phyloP scores from a whole-genome alignment of 2,113 vertebrate species.

The Pedionomus torquatus region DNA sequence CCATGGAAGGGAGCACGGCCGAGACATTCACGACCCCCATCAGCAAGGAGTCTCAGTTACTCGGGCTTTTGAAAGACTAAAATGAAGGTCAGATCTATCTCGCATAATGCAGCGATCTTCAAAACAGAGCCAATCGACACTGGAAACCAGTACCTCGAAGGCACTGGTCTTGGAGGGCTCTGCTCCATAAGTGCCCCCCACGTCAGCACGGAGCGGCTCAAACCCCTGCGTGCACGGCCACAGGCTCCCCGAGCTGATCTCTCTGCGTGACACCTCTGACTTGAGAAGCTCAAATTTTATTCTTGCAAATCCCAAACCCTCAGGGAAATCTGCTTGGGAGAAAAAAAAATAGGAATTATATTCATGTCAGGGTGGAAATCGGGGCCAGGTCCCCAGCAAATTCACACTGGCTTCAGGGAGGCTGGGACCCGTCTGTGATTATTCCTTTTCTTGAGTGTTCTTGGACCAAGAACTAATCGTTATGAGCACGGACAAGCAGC shows the following conservation, averaged over 20 bases:
- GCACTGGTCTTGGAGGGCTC: background rate
- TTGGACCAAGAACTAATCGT: background rate
- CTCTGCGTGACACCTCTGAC: background rate
- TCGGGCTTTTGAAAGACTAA: background rate
- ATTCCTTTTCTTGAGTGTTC: background rate
- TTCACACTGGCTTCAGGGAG: background rate
- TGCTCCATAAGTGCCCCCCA: background rate
- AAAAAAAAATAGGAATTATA: background rate
- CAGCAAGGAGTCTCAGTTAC: background rate
- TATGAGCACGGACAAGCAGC: background rate
- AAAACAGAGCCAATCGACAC: background rate
- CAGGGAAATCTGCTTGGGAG: background rate
- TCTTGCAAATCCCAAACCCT: background rate
- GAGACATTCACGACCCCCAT: background rate
- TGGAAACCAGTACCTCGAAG: background rate
- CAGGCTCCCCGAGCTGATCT: background rate
- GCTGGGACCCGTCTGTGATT: background rate
- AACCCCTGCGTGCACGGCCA: background rate
- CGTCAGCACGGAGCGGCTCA: background rate
- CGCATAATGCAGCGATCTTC: background rate
- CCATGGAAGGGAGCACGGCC: background rate
- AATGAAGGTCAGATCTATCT: background rate
- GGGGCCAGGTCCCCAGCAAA: background rate
- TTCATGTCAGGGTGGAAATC: background rate
- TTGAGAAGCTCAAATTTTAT: background rate